Conservation (phyloP, 2,888 invertebrate species). For the Plagodis dolabraria region DNA sequence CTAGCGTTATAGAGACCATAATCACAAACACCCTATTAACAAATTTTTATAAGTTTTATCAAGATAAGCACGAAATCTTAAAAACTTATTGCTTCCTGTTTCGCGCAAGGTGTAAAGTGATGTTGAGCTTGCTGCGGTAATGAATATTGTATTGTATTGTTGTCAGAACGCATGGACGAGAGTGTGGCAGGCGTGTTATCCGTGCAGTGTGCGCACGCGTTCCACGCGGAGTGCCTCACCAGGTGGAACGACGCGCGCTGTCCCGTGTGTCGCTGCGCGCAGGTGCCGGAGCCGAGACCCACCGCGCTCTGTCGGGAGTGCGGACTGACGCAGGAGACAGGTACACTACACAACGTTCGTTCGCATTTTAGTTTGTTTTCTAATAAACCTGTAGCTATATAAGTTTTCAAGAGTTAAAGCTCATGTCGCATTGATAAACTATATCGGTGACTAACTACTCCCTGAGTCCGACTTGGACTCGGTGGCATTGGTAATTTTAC, state of each 20-base stretch:
- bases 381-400: too few relatives aligned
- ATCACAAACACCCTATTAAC: too few relatives aligned
- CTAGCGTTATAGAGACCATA: too few relatives aligned
- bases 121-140: too few relatives aligned
- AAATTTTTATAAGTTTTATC: too few relatives aligned
- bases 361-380: too few relatives aligned
- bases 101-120: not conserved
- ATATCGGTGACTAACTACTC: too few relatives aligned
- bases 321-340: slow-evolving; percentile 28
- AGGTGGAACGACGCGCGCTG: slow-evolving; percentile 99
- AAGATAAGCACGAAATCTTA: too few relatives aligned
- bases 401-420: too few relatives aligned
- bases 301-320: slow-evolving; percentile 87
- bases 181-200: slow-evolving; percentile 98
- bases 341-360: slow-evolving; percentile 11
- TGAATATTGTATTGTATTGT: not conserved
- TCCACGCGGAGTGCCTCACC: slow-evolving; percentile 97
- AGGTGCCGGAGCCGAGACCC: slow-evolving; percentile 91
- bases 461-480: too few relatives aligned
- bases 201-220: slow-evolving; percentile 99
- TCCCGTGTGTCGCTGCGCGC: slow-evolving; percentile 97
- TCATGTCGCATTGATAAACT: too few relatives aligned
- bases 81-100: not conserved
- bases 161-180: slow-evolving; percentile 97
- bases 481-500: too few relatives aligned